Percentiles rank a stretch among this genome's conserved stretches.
These are phyloP conservation scores for Volucella inanis DNA, from an alignment of 2,888 invertebrate genomes.

Conservation along the genomic window DNA sequence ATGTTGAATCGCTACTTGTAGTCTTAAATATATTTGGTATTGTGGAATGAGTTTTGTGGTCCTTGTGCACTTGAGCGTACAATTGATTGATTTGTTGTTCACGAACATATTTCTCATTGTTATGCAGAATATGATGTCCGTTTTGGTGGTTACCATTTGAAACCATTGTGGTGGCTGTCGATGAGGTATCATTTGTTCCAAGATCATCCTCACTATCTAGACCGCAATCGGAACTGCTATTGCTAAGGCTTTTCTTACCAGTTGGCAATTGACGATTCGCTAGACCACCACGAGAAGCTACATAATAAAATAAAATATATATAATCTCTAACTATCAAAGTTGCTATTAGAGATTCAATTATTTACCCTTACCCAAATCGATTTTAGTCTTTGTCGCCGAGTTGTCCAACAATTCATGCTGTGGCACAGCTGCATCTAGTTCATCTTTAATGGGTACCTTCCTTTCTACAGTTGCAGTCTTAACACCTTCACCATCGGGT, in stretches of 20 bases:
- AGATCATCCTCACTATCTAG: conserved; percentile 83
- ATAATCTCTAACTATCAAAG: neutral
- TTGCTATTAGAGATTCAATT: neutral
- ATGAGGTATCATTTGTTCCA: conserved; percentile 79
- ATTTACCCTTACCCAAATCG: conserved; percentile 85
- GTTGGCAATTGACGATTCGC: conserved; percentile 89
- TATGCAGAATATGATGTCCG: conserved; percentile 79
- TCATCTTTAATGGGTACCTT: conserved; percentile 89
- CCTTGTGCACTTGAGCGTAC: conserved; percentile 85
- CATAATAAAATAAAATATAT: neutral
- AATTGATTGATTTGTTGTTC: conserved; percentile 83
- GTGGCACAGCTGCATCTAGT: conserved; percentile 93
- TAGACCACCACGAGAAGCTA: conserved; percentile 89
- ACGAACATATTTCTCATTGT: conserved; percentile 76
- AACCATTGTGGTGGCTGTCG: conserved; percentile 86
- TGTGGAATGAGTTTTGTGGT: conserved; percentile 80
- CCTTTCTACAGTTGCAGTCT: conserved; percentile 89
- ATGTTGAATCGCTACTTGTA: conserved; percentile 78
- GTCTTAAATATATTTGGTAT: conserved; percentile 83
- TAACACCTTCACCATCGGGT: conserved; percentile 88
- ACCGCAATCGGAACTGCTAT: conserved; percentile 90
- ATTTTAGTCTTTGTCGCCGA: conserved; percentile 93
- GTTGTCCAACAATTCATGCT: conserved; percentile 93
- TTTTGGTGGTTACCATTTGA: conserved; percentile 82
- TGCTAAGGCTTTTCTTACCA: conserved; percentile 84